These are phyloP conservation scores for Blomia tropicalis DNA, from an alignment of 2,888 invertebrate species.

Conservation along the genomic window DNA sequence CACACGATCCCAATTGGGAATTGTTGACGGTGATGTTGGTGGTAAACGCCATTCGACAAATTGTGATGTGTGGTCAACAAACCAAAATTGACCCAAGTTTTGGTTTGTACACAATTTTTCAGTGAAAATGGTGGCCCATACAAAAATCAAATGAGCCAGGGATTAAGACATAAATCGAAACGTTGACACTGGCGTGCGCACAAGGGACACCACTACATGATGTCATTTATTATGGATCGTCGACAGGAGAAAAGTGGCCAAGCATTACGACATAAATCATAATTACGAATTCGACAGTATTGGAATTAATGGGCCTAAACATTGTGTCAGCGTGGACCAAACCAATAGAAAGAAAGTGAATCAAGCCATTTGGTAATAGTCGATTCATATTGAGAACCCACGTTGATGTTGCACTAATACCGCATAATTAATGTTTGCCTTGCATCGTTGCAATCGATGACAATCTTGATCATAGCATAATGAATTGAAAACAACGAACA, in stretches of 20 bases:
- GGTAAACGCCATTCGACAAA: too few species aligned
- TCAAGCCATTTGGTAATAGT: not conserved
- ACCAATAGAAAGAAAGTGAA: not conserved
- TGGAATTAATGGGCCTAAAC: not conserved
- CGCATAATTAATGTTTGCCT: constrained; percentile 8
- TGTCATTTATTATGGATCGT: not conserved
- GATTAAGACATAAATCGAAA: not conserved
- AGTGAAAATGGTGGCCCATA: too few species aligned
- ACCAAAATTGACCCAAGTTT: too few species aligned
- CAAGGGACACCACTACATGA: not conserved
- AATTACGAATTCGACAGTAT: constrained; percentile 5
- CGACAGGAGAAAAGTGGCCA: not conserved
- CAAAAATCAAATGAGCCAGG: not conserved
- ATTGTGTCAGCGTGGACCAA: not conserved
- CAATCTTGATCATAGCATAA: too few species aligned
- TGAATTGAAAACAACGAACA: too few species aligned
- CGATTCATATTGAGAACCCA: not conserved
- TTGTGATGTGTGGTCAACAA: too few species aligned
- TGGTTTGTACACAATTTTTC: too few species aligned
- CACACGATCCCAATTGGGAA: too few species aligned
- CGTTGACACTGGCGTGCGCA: not conserved
- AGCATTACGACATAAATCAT: constrained; percentile 4
- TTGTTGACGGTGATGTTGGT: too few species aligned
- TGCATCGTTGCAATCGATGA: not conserved
- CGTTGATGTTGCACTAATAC: not conserved